phyloP scores from a whole-genome alignment of 2,797 vertebrate species.

The Coluber constrictor region DNA sequence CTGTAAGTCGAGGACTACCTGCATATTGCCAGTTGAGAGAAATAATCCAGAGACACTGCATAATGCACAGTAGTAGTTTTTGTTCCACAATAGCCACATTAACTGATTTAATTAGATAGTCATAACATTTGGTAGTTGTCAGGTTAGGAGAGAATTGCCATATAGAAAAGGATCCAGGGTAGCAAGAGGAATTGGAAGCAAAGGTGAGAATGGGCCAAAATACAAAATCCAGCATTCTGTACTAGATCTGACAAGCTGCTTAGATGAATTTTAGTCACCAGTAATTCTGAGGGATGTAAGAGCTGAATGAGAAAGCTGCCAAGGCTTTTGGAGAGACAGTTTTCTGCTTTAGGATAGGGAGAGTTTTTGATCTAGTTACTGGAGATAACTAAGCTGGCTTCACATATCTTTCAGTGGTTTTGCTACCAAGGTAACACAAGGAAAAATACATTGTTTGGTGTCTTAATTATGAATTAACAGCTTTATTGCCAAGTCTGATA shows the following conservation, averaged over 20 bases:
- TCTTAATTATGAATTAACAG: not conserved
- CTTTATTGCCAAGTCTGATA: not conserved
- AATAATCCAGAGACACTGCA: not conserved
- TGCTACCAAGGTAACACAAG: not conserved
- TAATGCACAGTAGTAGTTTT: not conserved
- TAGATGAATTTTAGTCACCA: not conserved
- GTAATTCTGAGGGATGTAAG: not conserved
- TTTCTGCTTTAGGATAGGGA: not conserved
- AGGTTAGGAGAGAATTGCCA: not conserved
- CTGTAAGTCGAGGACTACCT: too few species aligned
- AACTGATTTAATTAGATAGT: not conserved
- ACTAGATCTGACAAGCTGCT: not conserved
- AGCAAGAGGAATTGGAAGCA: not conserved
- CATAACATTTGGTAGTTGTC: not conserved
- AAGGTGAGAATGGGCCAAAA: not conserved
- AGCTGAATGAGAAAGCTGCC: not conserved
- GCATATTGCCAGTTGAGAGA: not conserved
- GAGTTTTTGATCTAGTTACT: not conserved
- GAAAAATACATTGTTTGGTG: not conserved
- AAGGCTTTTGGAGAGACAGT: not conserved
- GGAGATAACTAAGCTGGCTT: not conserved
- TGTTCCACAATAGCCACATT: not conserved
- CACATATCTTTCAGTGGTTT: not conserved
- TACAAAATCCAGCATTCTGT: not conserved
- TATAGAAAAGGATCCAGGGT: not conserved